A percentile compares a stretch with the other conserved stretches of the same genome.
phyloP scores from a whole-genome alignment of 2,797 vertebrate genomes.

The Gallinago solitaria region DNA sequence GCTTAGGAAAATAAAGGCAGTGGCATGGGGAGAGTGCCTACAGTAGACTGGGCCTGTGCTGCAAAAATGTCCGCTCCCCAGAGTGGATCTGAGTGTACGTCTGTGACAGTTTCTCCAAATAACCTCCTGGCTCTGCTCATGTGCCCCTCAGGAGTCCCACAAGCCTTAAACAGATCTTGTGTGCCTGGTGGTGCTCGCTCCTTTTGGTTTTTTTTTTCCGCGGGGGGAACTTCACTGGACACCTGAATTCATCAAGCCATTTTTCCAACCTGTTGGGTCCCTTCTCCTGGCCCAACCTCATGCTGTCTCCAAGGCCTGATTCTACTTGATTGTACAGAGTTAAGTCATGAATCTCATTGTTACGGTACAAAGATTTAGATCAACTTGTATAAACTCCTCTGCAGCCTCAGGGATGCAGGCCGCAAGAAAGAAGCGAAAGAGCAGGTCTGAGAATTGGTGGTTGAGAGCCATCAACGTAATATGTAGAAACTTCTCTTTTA shows the following conservation, averaged over 20 bases:
- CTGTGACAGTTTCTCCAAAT: neutral
- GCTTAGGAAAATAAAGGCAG: neutral
- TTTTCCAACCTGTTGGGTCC: neutral
- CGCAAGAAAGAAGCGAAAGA: neutral
- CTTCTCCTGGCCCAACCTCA: neutral
- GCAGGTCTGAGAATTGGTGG: neutral
- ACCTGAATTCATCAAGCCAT: neutral
- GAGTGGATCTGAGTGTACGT: accelerated
- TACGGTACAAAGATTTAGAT: accelerated
- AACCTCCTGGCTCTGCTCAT: accelerated
- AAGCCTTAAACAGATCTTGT: accelerated
- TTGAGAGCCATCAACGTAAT: accelerated
- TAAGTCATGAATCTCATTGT: accelerated
- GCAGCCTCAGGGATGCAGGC: neutral
- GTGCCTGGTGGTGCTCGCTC: neutral
- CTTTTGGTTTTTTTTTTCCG: accelerated
- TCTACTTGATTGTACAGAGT: too few relatives aligned
- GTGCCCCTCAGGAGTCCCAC: neutral
- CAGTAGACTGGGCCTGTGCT: too few relatives aligned
- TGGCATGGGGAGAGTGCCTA: accelerated
- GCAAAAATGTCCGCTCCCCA: neutral
- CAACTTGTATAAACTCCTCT: neutral
- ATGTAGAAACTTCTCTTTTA: neutral
- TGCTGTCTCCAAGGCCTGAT: neutral
- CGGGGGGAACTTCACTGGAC: accelerated